These are phyloP conservation scores for Bothrops jararaca DNA, from an alignment of 2,113 vertebrate genomes.

Conservation along the genomic window DNA sequence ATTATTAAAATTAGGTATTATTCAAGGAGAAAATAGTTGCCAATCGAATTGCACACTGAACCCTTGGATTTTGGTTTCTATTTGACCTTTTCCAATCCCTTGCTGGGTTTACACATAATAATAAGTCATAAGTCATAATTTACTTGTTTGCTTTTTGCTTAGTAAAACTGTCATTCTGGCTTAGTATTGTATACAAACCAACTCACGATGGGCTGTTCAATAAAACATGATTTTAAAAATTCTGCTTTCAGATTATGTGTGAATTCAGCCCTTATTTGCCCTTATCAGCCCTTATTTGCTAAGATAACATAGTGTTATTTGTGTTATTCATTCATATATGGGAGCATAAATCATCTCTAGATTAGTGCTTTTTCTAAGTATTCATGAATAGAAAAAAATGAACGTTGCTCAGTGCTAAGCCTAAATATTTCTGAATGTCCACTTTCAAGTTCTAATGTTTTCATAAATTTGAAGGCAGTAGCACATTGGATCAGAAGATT, in stretches of 20 bases:
- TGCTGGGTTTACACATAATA: neutral
- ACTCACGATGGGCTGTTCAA: neutral
- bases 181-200: neutral
- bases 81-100: neutral
- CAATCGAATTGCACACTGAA: neutral
- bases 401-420: neutral
- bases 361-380: neutral
- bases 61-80: constrained; percentile 4
- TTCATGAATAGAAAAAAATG: neutral
- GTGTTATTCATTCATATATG: neutral
- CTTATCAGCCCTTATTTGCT: neutral
- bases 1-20: constrained; percentile 1
- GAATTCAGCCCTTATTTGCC: neutral
- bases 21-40: accelerated
- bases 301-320: neutral
- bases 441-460: neutral
- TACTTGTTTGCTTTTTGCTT: neutral
- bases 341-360: neutral
- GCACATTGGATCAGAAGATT: neutral
- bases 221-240: neutral
- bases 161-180: neutral
- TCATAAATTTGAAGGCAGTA: neutral
- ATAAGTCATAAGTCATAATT: neutral
- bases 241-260: neutral
- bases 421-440: neutral